These are phyloP conservation scores for Scatophagus argus DNA, from an alignment of 2,113 vertebrate genomes.

Conservation along the genomic window DNA sequence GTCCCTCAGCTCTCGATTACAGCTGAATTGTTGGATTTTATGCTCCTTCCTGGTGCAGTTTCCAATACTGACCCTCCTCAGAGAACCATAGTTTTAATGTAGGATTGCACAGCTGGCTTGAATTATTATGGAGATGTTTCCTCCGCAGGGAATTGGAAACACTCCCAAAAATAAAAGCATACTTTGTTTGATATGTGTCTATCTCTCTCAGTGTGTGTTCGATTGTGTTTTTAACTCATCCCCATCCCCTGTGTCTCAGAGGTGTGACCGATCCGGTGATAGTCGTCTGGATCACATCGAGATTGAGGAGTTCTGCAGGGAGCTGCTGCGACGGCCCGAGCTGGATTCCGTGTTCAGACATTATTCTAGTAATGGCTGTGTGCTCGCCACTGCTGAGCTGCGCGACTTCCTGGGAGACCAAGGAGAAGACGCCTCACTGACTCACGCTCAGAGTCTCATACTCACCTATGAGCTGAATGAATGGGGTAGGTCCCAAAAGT, in stretches of 20 bases:
- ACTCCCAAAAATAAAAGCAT: slow-evolving; percentile 43
- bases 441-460: slow-evolving; percentile 85
- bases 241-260: slow-evolving; percentile 77
- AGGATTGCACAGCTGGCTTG: slow-evolving; percentile 35
- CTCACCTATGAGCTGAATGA: slow-evolving; percentile 90
- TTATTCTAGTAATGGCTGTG: slow-evolving; percentile 89
- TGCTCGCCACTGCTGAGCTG: slow-evolving; percentile 89
- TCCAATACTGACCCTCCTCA: slow-evolving; percentile 16
- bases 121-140: slow-evolving; percentile 30
- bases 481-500: slow-evolving; percentile 84
- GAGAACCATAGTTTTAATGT: slow-evolving; percentile 26
- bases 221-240: not conserved
- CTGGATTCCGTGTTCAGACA: slow-evolving; percentile 89
- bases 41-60: slow-evolving; percentile 22
- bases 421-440: slow-evolving; percentile 88
- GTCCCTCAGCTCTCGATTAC: slow-evolving; percentile 39
- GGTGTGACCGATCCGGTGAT: slow-evolving; percentile 89
- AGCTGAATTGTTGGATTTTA: slow-evolving; percentile 42
- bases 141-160: slow-evolving; percentile 22
- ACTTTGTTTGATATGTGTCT: not conserved
- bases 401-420: slow-evolving; percentile 93
- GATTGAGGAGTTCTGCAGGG: slow-evolving; percentile 93
- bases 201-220: not conserved
- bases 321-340: slow-evolving; percentile 92
- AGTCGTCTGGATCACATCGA: slow-evolving; percentile 90